Base-by-base conservation (phyloP, 1,140 invertebrate species). In the Aleiodes sp. region DNA sequence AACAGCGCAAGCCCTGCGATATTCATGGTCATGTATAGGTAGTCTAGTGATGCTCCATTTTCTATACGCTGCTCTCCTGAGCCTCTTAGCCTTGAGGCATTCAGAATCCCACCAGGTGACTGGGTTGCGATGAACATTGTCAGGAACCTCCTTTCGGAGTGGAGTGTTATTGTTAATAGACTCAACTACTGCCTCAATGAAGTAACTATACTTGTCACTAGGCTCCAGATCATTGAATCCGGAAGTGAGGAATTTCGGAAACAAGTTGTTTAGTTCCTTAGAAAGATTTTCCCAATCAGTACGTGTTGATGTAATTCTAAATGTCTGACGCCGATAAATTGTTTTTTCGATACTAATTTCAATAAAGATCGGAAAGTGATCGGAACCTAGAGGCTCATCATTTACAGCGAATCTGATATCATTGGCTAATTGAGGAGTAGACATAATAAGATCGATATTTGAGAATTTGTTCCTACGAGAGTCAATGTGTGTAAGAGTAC, bases 351-450 rank as follows among this genome's bases (percentile, higher is more conserved):
- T 24, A 24, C 2, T 19, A 10, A 71, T 8, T 3, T 28, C 16
- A 10, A 72, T 60, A 31, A 31, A 29, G 35, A 72, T 65, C 4
- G 60, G 46, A 43, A 28, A 70, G 16, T 70, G 46, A 37, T 68
- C 71, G n/a, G 63, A 68, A 7, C 62, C 57, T 57, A 26, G 57
- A 0, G 60, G 65, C 12, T 73, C 71, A 16, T 70, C 67, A 8
- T n/a, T 14, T 3, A 62, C 65, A 2, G 56, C 16, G 8, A 63
- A 16, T 4, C 46, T 24, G 1, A 70, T 16, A 29, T 39, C 37
- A 16, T 70, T 29, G 4, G 62, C 12, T 21, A 72, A 19, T 6
- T 43, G 14, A 9, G 29, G 67, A 0, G 63, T 39, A 10, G 71
- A 65, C 2, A 72, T 31, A 4, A 63, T 14, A 4, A 70, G 19